Evolutionary conservation across 2,888 invertebrate species (phyloP), one percentile per base, ranked within the genome.

Genomic region (Aleiodes alternator): DNA sequence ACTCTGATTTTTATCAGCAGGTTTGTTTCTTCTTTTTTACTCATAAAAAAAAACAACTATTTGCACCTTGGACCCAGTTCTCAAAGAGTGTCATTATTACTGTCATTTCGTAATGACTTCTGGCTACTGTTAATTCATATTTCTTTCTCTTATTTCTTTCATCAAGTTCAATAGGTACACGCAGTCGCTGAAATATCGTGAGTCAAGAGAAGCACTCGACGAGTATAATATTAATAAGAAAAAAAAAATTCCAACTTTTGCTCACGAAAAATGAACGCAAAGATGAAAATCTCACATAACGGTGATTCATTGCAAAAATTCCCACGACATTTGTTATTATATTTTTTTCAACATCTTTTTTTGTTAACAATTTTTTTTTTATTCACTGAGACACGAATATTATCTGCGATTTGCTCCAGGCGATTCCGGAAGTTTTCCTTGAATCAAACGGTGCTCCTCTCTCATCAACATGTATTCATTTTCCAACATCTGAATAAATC

Each of bases 111-210:
- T 38, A 38, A 48, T 11, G 43, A 64, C 4, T n/a, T 5, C 23
- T 23, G 43, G 34, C 48, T 48, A 16, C 8, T 48, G n/a, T 56
- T 56, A 23, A 56, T 23, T 29, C 56, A 56, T 11, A 8, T 16
- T 16, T 56, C 29, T 14, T 16, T 31, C 43, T 14, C 29, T 43
- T 29, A 3, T 56, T 43, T 31, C 16, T 38, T 23, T 72, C 61
- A 31, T 12, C 48, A 66, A 68, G 68, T 50, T 68, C 31, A 68
- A 68, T 68, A 34, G 38, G 34, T 85, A 86, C 72, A 81, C 83
- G 76, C 76, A 76, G 69, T 83, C 84, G 68, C 69, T 82, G 72
- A 78, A 79, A 16, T 83, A 86, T 72, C 81, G 79, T 11, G 79
- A 80, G 64, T 73, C 76, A 11, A 80, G 75, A 66, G 81, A 82